Base-by-base conservation (phyloP, 2,113 vertebrate species). In the Dicaeum eximium region DNA sequence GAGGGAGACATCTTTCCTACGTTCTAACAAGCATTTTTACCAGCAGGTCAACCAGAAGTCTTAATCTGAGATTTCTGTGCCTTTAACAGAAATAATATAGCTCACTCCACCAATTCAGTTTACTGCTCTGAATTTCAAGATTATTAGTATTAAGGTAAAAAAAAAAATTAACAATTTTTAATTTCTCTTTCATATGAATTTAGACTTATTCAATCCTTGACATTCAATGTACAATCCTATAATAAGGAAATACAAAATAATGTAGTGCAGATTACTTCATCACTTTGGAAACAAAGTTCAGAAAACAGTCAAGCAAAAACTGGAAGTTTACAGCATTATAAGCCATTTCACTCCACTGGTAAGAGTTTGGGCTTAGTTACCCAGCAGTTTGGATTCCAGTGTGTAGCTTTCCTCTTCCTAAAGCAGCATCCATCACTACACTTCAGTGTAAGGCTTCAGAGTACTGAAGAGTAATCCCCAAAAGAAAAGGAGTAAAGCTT, bases 401-500 rank as follows among this genome's bases (percentile, higher is more conserved):
- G 5, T 13, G 25, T 6, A 50, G 33, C 17, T 14, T 37, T 48
- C 44, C 50, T 31, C 58, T 31, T 8, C 50, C 10, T 45, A 60
- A 38, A 58, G 45, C 44, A 60, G 40, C 15, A 23, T 8, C 64
- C 33, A 62, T 33, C 28, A 31, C 48, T 38, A 11, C 11, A 27
- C 22, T 44, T 20, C 60, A 44, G 20, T 21, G 13, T 10, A 42
- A 86, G 31, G 42, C 48, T 58, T 53, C 19, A 20, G n/a, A 47
- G 23, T 35, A 77, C 0, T 33, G 51, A 56, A 53, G 37, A 28
- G 44, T 15, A 74, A 54, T 60, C 12, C 40, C 22, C 11, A 17
- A 15, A 0, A 38, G 54, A 48, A 45, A 23, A 62, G 11, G 28
- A 48, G 37, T 3, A n/a, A 58, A 0, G 0, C 53, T 48, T 38